A percentile compares a stretch with the other conserved stretches of the same genome.
phyloP scores from a whole-genome alignment of 2,797 vertebrate genomes.

The Melanotaenia boesemani region DNA sequence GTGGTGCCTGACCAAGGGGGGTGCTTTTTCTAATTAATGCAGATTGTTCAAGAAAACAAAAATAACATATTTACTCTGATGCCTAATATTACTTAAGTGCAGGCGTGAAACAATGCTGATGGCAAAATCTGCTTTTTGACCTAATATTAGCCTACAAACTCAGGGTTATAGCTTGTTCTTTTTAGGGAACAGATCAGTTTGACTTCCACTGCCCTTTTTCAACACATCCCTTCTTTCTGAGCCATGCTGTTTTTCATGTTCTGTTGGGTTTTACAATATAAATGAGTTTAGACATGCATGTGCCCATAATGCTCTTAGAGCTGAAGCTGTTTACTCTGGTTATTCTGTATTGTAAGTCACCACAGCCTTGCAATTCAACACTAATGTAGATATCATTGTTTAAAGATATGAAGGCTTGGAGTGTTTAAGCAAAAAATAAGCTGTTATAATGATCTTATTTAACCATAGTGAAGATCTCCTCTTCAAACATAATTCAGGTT shows the following conservation, averaged over 20 bases:
- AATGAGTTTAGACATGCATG: constrained; percentile 25
- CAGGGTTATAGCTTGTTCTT: constrained; percentile 1
- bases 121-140: constrained; percentile 51
- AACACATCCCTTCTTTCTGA: constrained; percentile 2
- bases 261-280: constrained; percentile 24
- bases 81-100: constrained; percentile 55
- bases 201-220: neutral
- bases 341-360: constrained; percentile 15
- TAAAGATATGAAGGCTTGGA: constrained; percentile 45
- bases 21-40: constrained; percentile 82
- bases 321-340: constrained; percentile 4
- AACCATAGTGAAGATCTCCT: constrained; percentile 39
- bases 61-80: constrained; percentile 78
- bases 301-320: constrained; percentile 15
- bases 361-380: constrained; percentile 37
- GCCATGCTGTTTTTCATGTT: constrained; percentile 7
- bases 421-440: constrained; percentile 32
- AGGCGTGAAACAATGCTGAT: constrained; percentile 63
- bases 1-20: constrained; percentile 73
- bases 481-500: constrained; percentile 69
- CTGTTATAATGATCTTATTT: constrained; percentile 25
- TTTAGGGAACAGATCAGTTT: constrained; percentile 13
- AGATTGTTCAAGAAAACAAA: constrained; percentile 74
- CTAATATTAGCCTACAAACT: constrained; percentile 25
- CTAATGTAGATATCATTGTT: constrained; percentile 24